These are phyloP conservation scores for Poeciliopsis paucimaculata DNA, from an alignment of 2,797 vertebrate genomes.

Conservation along the genomic window DNA sequence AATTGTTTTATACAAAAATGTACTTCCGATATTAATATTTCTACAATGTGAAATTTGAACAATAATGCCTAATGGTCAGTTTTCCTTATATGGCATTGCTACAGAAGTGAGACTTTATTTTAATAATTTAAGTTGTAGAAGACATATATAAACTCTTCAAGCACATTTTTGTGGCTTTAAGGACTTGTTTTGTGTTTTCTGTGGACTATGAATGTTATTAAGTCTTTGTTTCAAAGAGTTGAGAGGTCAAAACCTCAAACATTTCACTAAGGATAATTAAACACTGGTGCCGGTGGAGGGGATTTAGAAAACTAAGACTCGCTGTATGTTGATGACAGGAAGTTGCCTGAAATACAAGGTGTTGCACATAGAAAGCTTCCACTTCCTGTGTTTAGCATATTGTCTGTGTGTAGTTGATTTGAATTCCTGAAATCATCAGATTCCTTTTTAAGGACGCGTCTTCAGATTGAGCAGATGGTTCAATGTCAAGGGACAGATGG, in stretches of 20 bases:
- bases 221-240: neutral
- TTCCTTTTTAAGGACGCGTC: neutral
- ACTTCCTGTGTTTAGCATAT: neutral
- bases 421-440: neutral
- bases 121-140: neutral
- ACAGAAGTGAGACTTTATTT: neutral
- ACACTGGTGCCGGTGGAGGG: neutral
- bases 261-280: neutral
- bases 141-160: neutral
- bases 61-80: neutral
- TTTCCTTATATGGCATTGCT: neutral
- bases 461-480: neutral
- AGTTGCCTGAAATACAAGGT: neutral
- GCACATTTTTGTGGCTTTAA: neutral
- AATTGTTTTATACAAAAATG: neutral
- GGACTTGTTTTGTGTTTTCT: neutral
- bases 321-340: neutral
- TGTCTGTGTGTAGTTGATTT: neutral
- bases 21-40: neutral
- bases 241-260: neutral
- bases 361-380: neutral
- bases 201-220: neutral
- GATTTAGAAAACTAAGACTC: neutral
- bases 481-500: neutral
- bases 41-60: neutral